Base-by-base conservation (phyloP, 1,140 invertebrate species). In the Drosophila subpulchrella region DNA sequence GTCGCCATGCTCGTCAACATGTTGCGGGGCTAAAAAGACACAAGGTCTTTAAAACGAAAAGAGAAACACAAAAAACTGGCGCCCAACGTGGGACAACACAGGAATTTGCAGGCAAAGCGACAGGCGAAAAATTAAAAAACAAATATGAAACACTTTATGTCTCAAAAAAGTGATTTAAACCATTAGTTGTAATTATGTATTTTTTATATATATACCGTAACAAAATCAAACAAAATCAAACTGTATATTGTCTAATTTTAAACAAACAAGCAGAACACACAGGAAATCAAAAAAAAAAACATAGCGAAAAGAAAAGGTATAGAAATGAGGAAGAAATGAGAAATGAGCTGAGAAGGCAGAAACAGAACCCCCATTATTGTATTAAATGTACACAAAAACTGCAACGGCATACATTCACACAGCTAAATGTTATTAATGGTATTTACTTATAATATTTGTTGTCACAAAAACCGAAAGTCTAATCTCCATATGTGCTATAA, bases 1-100 rank as follows among this genome's bases (percentile, higher is more conserved):
- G 89, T 84, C 44, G 91, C 91, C 54, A 91, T 91, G 63, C 54
- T 92, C 20, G 90, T 92, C 54, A 88, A 91, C 50, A 89, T 90
- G 85, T 58, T 89, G 36, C 66, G 77, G 70, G 85, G 80, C 46
- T 89, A 75, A 66, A 17, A 11, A 10, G 11, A 39, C 15, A 8
- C 50, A 11, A 5, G 20, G 11, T 11, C n/a, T 24, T 32, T 32
- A 32, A 32, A 32, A 32, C 6, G 7, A 32, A 32, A 34, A 34
- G 3, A 10, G 32, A 10, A 10, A 34, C 1, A 34, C 32, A 34
- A 15, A 58, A 7, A 32, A 30, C 10, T 36, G 41, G 10, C 13
- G 47, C 30, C 27, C 48, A 34, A 15, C 30, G 30, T 32, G 30
- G 42, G 10, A 27, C 13, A 51, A 20, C 24, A 30, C 15, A 48